These are phyloP conservation scores for Limnephilus marmoratus DNA, from an alignment of 2,888 invertebrate species.

Conservation along the genomic window DNA sequence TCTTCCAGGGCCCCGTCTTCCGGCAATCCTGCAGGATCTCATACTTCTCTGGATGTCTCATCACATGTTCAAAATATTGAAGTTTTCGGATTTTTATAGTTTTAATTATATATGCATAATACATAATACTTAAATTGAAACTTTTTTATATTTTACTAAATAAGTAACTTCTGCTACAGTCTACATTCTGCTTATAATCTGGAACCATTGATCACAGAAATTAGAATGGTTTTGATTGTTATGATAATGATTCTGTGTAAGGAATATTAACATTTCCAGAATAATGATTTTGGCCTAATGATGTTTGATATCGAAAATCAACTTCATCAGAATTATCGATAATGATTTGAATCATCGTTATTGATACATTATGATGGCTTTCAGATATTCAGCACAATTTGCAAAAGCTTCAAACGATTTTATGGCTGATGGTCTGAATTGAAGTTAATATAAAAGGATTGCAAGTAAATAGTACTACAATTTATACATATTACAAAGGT, in stretches of 20 bases:
- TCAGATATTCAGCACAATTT: not conserved
- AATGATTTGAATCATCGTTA: not conserved
- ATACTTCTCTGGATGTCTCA: no score
- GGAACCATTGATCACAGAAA: not conserved
- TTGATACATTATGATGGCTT: not conserved
- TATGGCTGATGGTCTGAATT: not conserved
- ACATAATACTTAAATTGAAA: no score
- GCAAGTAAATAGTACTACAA: not conserved
- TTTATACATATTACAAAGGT: no score
- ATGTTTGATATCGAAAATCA: not conserved
- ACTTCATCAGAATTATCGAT: not conserved
- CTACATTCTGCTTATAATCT: not conserved
- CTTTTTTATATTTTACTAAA: no score
- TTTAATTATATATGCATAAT: no score
- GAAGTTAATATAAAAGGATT: not conserved
- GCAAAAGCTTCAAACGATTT: not conserved
- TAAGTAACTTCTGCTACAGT: no score
- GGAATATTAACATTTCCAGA: not conserved
- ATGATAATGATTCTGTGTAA: not conserved
- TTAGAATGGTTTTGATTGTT: not conserved
- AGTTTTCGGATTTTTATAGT: no score
- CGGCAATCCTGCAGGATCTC: no score
- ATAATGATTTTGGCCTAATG: not conserved
- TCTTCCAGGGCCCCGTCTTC: no score
- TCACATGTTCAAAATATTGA: no score